phyloP scores from a whole-genome alignment of 1,140 invertebrate species.

The Zaprionus kolodkinae region DNA sequence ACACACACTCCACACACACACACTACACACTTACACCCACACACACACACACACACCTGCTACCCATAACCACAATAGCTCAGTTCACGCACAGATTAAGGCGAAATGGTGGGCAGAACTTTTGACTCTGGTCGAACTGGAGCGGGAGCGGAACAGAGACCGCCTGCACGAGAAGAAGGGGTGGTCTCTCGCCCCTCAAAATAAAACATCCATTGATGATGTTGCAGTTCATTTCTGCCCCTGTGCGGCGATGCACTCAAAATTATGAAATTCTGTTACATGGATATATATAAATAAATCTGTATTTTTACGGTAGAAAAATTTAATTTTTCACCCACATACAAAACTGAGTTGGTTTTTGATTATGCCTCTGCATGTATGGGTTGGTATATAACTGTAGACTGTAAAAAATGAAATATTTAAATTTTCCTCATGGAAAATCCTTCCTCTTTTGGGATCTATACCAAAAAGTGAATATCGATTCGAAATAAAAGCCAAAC shows the following conservation, averaged over 20 bases:
- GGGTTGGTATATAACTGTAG: not conserved
- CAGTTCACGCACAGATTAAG: conserved; percentile 25
- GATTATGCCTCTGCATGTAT: not conserved
- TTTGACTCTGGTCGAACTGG: conserved; percentile 50
- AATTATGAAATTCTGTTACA: conserved; percentile 71
- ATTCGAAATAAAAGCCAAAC: not conserved
- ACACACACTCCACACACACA: conserved; percentile 13
- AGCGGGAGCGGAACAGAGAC: conserved; percentile 2
- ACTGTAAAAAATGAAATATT: no score
- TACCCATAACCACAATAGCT: conserved; percentile 34
- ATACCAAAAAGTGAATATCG: not conserved
- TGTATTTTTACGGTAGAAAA: conserved; percentile 67
- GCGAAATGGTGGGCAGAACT: conserved; percentile 9
- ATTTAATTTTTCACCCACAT: conserved; percentile 68
- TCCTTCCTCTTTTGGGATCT: no score
- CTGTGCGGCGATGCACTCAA: conserved; percentile 62
- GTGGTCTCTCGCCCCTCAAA: not conserved
- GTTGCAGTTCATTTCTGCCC: conserved; percentile 15
- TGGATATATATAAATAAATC: conserved; percentile 52
- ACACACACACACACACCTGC: conserved; percentile 25
- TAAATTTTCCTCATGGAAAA: no score
- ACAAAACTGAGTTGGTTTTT: not conserved
- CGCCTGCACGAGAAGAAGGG: not conserved
- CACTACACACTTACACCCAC: conserved; percentile 6
- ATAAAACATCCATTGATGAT: not conserved